Percentiles rank a stretch among this genome's conserved stretches.
Evolutionary conservation across 2,888 invertebrate species (phyloP).

Genomic region (Muscina levida): DNA sequence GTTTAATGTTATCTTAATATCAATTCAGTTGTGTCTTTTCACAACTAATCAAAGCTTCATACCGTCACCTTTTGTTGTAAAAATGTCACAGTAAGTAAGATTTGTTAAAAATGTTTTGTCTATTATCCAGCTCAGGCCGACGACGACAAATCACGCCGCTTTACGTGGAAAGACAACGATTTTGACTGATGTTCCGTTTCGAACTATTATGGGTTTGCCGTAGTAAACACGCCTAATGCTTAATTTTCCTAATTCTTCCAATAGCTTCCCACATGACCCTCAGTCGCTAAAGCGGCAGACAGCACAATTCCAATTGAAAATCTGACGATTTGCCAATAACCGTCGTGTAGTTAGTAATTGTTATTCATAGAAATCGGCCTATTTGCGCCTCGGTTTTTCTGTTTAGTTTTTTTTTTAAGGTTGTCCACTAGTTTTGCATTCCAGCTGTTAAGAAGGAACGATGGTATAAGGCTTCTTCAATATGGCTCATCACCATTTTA

Average conservation of each 20-base stretch:
- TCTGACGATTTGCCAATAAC: conserved; percentile 39
- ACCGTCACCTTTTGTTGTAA: too few relatives aligned
- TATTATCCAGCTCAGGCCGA: neutral
- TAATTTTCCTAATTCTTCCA: conserved; percentile 57
- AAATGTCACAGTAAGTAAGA: too few relatives aligned
- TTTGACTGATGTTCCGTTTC: conserved; percentile 57
- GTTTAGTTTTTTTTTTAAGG: conserved; percentile 28
- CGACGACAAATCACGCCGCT: conserved; percentile 59
- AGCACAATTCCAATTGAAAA: conserved; percentile 44
- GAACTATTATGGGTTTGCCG: conserved; percentile 56
- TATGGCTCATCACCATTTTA: neutral
- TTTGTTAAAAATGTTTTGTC: conserved; percentile 16
- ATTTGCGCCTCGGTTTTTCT: conserved; percentile 18
- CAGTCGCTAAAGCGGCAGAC: neutral
- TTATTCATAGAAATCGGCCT: conserved; percentile 38
- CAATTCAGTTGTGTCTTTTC: too few relatives aligned
- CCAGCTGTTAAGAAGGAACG: conserved; percentile 44
- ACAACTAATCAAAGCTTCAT: too few relatives aligned
- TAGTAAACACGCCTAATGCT: conserved; percentile 42
- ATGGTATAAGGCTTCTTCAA: conserved; percentile 30
- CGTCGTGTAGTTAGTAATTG: conserved; percentile 19
- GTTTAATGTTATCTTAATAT: too few relatives aligned
- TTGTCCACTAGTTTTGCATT: conserved; percentile 36
- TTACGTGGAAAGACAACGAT: conserved; percentile 45
- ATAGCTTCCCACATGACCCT: conserved; percentile 53